These are phyloP conservation scores for Archilochus colubris DNA, from an alignment of 2,113 vertebrate genomes.

Conservation along the genomic window DNA sequence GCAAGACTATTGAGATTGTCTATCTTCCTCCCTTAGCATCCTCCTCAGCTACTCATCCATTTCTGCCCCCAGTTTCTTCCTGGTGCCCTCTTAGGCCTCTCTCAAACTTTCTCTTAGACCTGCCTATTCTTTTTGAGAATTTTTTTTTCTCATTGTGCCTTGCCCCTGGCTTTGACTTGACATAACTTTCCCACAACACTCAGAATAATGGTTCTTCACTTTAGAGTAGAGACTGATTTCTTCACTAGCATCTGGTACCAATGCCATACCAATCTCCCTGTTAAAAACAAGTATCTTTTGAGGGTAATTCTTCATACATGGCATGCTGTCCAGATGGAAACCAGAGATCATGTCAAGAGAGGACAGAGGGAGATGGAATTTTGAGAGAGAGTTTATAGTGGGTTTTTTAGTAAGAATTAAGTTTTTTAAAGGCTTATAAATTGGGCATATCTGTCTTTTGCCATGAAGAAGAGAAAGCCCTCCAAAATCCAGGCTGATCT, in stretches of 20 bases:
- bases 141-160: background rate
- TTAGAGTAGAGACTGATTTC: background rate
- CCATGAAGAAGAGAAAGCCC: background rate
- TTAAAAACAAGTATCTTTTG: background rate
- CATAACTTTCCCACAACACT: background rate
- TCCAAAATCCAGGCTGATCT: background rate
- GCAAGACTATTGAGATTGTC: background rate
- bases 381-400: background rate
- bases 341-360: background rate
- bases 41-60: background rate
- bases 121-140: background rate
- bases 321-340: background rate
- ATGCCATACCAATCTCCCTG: fast-evolving
- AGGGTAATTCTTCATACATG: background rate
- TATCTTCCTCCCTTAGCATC: background rate
- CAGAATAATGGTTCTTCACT: background rate
- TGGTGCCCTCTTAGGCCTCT: background rate
- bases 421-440: background rate
- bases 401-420: background rate
- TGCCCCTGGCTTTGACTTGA: background rate
- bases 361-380: background rate
- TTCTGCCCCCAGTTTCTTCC: background rate
- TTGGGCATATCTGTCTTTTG: background rate
- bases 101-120: background rate
- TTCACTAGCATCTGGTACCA: background rate